phyloP scores from a whole-genome alignment of 1,140 invertebrate species.

The Pomacea maculata region DNA sequence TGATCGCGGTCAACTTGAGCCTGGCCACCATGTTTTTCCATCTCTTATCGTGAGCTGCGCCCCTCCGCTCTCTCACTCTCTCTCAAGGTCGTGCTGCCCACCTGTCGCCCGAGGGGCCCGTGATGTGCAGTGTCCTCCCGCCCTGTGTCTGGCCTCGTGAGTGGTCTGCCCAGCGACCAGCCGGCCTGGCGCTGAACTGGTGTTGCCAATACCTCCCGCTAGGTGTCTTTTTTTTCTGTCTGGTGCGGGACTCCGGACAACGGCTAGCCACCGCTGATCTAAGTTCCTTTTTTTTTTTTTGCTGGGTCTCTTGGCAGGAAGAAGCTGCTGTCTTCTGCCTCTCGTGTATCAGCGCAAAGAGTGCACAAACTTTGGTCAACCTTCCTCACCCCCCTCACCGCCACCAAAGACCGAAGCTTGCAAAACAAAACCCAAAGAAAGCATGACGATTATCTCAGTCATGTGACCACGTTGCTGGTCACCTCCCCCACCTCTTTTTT shows the following conservation, averaged over 20 bases:
- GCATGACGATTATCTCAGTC: too few relatives aligned
- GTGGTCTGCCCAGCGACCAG: not conserved
- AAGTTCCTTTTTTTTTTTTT: not conserved
- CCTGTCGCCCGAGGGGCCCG: not conserved
- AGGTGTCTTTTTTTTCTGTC: not conserved
- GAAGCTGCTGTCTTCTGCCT: not conserved
- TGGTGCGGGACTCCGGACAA: conserved; percentile 18
- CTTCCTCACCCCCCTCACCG: not conserved
- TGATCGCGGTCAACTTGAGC: conserved; percentile 94
- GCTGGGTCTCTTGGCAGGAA: not conserved
- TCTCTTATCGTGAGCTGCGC: conserved; percentile 67
- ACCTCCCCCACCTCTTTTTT: too few relatives aligned
- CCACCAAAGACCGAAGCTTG: not conserved
- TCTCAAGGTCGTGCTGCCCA: not conserved
- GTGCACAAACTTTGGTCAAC: not conserved
- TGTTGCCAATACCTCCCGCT: not conserved
- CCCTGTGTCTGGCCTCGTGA: not conserved
- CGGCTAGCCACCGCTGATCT: not conserved
- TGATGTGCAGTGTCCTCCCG: not conserved
- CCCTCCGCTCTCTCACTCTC: not conserved
- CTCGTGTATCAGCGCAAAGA: not conserved
- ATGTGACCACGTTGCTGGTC: too few relatives aligned
- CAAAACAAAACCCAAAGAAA: not conserved
- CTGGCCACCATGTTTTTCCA: conserved; percentile 98
- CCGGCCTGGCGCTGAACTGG: not conserved